A percentile compares a stretch with the other conserved stretches of the same genome.
Conservation (phyloP, 2,888 invertebrate species). For the Rotaria macrura region DNA sequence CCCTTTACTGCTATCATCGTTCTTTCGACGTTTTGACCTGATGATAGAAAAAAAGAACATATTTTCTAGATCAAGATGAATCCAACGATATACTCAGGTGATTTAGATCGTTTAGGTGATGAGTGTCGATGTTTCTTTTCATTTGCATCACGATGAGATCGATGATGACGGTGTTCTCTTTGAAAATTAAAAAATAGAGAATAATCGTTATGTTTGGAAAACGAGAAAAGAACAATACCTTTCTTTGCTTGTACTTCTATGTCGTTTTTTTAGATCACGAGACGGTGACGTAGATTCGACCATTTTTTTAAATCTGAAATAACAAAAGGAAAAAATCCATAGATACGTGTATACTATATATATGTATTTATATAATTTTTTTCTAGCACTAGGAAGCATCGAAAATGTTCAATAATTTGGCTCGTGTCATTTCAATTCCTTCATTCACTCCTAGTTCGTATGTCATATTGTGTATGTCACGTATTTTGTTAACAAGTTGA, state of each 20-base stretch:
- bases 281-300: neutral
- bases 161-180: constrained; percentile 15
- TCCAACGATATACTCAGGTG: neutral
- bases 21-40: neutral
- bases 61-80: neutral
- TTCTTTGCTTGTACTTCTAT: constrained; percentile 5
- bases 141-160: neutral
- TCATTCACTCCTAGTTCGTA: constrained; percentile 13
- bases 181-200: neutral
- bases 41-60: neutral
- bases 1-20: neutral
- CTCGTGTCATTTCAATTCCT: neutral
- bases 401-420: neutral
- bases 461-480: constrained; percentile 9
- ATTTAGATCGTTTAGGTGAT: neutral
- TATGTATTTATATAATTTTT: neutral
- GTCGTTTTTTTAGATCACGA: neutral
- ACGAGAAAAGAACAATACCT: neutral
- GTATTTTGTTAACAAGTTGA: constrained; percentile 14
- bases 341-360: too few relatives aligned
- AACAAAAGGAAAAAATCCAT: neutral
- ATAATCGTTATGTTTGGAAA: too few relatives aligned
- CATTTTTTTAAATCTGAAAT: neutral
- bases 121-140: neutral
- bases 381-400: neutral